A percentile compares a stretch with the other conserved stretches of the same genome.
Evolutionary conservation across 1,140 invertebrate genomes (phyloP).

Genomic region (Adoxophyes honmai): DNA sequence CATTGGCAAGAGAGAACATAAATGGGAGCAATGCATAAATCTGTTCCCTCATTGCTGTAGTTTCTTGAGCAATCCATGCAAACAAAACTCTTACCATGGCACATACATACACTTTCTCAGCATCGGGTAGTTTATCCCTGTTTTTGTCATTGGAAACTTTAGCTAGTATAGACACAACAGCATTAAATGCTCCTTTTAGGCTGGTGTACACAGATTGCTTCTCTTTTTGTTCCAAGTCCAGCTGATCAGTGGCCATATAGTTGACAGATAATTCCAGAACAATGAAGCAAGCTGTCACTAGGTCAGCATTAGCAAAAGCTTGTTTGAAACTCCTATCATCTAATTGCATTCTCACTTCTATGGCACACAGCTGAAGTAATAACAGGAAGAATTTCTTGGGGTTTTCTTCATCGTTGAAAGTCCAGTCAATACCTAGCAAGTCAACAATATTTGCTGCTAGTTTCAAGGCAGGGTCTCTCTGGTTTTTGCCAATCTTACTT

Average conservation of each 20-base stretch:
- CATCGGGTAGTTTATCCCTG: slow-evolving; percentile 79
- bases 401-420: slow-evolving; percentile 86
- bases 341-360: slow-evolving; percentile 94
- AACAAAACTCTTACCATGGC: slow-evolving; percentile 90
- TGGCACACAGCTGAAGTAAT: slow-evolving; percentile 90
- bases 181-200: slow-evolving; percentile 92
- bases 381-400: slow-evolving; percentile 90
- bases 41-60: slow-evolving; percentile 90
- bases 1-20: slow-evolving; percentile 87
- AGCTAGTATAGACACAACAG: slow-evolving; percentile 86
- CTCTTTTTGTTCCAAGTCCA: slow-evolving; percentile 92
- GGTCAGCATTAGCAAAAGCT: slow-evolving; percentile 84
- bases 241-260: slow-evolving; percentile 87
- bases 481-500: slow-evolving; percentile 91
- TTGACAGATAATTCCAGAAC: slow-evolving; percentile 89
- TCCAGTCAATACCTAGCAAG: slow-evolving; percentile 90
- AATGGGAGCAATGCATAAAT: slow-evolving; percentile 88
- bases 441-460: slow-evolving; percentile 89
- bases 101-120: slow-evolving; percentile 87
- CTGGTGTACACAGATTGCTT: slow-evolving; percentile 93
- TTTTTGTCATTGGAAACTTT: slow-evolving; percentile 86
- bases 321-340: slow-evolving; percentile 91
- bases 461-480: slow-evolving; percentile 91
- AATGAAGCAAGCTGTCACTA: slow-evolving; percentile 90
- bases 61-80: slow-evolving; percentile 94